Percentiles rank a stretch among this genome's conserved stretches.
Conservation (phyloP, 2,113 vertebrate genomes). For the Phyllopteryx taeniolatus region DNA sequence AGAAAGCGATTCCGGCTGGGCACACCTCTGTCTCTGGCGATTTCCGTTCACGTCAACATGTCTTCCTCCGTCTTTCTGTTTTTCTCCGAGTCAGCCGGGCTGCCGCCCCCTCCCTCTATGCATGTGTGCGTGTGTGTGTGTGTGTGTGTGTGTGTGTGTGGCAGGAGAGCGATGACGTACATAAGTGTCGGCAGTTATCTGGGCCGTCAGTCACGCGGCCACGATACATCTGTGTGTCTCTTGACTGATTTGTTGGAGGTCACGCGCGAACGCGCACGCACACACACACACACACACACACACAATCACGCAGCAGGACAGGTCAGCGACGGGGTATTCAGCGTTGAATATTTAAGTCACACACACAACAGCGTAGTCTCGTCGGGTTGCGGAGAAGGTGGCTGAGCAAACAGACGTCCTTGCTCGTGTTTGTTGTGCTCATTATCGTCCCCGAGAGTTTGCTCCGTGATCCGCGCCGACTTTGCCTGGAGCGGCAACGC, state of each 20-base stretch:
- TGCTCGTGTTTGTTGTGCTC: conserved; percentile 35
- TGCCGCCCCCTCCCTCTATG: conserved; percentile 1
- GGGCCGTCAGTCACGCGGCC: conserved; percentile 53
- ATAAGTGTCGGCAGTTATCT: conserved; percentile 54
- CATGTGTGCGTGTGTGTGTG: not conserved
- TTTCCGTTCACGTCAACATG: conserved; percentile 53
- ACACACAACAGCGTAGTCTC: conserved; percentile 2
- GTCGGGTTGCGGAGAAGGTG: conserved; percentile 52
- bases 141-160: conserved; percentile 10
- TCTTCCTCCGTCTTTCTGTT: conserved; percentile 38
- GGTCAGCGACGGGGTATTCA: conserved; percentile 36
- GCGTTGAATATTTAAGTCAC: conserved; percentile 29
- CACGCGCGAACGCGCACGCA: conserved; percentile 26
- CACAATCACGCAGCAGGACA: conserved; percentile 17
- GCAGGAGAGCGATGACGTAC: conserved; percentile 50
- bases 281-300: conserved; percentile 12
- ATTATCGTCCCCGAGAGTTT: conserved; percentile 57
- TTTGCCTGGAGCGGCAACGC: conserved; percentile 45
- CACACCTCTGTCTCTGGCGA: conserved; percentile 57
- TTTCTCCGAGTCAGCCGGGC: conserved; percentile 35
- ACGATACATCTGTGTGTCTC: conserved; percentile 50
- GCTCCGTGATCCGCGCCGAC: conserved; percentile 54
- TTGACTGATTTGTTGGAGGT: conserved; percentile 46
- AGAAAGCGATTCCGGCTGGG: conserved; percentile 61
- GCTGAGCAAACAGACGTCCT: conserved; percentile 54